Evolutionary conservation across 2,888 invertebrate genomes (phyloP), one percentile per base, ranked within the genome.

Genomic region (Iselma pallidipennis): DNA sequence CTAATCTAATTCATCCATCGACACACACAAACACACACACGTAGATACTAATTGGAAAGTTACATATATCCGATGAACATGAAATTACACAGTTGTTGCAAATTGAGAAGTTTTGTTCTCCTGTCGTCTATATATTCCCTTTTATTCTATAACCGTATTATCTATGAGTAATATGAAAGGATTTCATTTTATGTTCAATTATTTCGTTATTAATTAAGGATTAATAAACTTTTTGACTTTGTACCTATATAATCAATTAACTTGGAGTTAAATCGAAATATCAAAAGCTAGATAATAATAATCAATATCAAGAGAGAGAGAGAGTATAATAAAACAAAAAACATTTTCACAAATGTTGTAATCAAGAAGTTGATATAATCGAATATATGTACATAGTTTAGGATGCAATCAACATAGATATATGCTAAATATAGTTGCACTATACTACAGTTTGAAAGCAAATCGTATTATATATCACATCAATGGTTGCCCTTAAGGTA

Each of bases 41-140:
- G 31, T 31, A 12, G 2, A 12, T 37, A 6, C 21, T 23, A 23
- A 49, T 10, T 7, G 49, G 49, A 21, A 49, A 23, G 49, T 49
- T 49, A 49, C 19, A 49, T 49, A 49, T 26, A 49, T 49, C 49
- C 25, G 48, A 31, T 31, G 3, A 49, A 49, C 19, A 48, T 19
- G 48, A 19, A 48, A 48, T 48, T 23, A 2, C 23, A 21, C 14
- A 23, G 49, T 49, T 49, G 25, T 26, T 49, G 7, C 10, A 49
- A 49, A 49, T 49, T 49, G 25, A 10, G 12, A 49, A 49, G 49
- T 49, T 49, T 49, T 23, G 7, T 10, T 4, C 48, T 1, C n/a
- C 3, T 21, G 9, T 25, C 25, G 3, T n/a, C n/a, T n/a, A n/a
- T 4, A 25, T 25, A 25, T 25, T 29, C 12, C 29, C 10, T n/a